These are phyloP conservation scores for Drosophila lacicola DNA, from an alignment of 2,888 invertebrate species.

Conservation along the genomic window DNA sequence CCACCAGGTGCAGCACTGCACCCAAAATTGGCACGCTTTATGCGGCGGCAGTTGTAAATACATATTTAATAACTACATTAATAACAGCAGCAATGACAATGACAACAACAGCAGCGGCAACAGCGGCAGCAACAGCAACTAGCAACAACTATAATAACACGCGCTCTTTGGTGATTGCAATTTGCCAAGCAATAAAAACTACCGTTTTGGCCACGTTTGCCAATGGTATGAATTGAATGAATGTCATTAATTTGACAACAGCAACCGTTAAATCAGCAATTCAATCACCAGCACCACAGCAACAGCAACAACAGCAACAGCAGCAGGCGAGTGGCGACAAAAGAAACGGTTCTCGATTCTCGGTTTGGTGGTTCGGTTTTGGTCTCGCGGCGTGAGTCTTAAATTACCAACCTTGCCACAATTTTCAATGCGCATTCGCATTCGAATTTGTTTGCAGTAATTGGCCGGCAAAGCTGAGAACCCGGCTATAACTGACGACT, in stretches of 20 bases:
- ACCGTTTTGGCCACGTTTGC: conserved; percentile 68
- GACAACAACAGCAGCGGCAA: conserved; percentile 29
- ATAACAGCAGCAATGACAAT: conserved; percentile 68
- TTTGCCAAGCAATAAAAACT: conserved; percentile 77
- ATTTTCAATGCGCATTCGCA: conserved; percentile 80
- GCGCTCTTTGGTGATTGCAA: conserved; percentile 69
- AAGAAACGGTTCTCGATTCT: conserved; percentile 55
- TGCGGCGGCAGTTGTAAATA: conserved; percentile 77
- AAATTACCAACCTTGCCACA: conserved; percentile 82
- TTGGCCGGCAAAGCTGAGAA: conserved; percentile 70
- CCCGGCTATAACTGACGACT: conserved; percentile 34
- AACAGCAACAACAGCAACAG: conserved; percentile 20
- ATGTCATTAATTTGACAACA: conserved; percentile 83
- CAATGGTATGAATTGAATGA: conserved; percentile 77
- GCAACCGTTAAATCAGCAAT: conserved; percentile 81
- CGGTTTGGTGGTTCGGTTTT: conserved; percentile 17
- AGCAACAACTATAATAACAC: conserved; percentile 55
- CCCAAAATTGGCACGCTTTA: conserved; percentile 67
- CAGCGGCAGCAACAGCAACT: conserved; percentile 12
- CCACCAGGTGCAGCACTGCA: conserved; percentile 51
- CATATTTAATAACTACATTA: conserved; percentile 77
- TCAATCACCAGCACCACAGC: conserved; percentile 64
- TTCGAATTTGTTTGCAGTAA: conserved; percentile 82
- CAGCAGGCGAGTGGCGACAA: conserved; percentile 57
- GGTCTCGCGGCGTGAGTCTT: conserved; percentile 72